Evolutionary conservation across 2,797 vertebrate genomes (phyloP), one percentile per base, ranked within the genome.

Genomic region (Cercopithecus petaurista): DNA sequence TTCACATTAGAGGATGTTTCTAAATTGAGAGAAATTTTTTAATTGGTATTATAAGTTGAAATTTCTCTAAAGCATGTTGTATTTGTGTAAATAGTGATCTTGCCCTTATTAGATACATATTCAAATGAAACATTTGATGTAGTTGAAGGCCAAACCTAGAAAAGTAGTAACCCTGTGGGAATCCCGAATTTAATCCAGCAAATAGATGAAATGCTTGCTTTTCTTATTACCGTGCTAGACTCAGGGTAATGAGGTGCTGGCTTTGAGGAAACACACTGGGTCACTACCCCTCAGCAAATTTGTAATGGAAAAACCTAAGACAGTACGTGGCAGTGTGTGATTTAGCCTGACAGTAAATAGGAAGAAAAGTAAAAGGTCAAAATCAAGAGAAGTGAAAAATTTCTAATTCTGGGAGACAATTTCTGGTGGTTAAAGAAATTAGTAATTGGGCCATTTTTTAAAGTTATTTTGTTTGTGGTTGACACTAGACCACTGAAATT

Each of bases 141-240:
- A 43, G 39, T 79, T 90, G 33, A 79, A 80, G 46, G 61, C 61
- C 28, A 86, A 48, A 72, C 46, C 86, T 73, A 87, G 57, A 36
- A 84, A 83, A 61, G 48, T 8, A 77, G 28, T 79, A 72, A 89
- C 5, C 2, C 59, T 21, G 12, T 41, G 67, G 36, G 36, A 81
- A 84, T 90, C 17, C 19, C 28, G 72, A 93, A 52, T 93, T 95
- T 93, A 93, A 67, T 88, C 94, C 26, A 88, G 50, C 59, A 90
- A 73, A 83, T 55, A 61, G 39, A 64, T 85, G 88, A 76, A 87
- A 72, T 81, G 41, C 36, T 59, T 83, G 10, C 55, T 88, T 9
- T 92, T 0, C 77, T 85, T 88, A 70, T 80, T 67, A 21, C 59
- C n/a, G 0, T 67, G 57, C 52, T 57, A 96, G 77, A 33, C 46